These are phyloP conservation scores for Australoheros facetus DNA, from an alignment of 2,797 vertebrate species.

Conservation along the genomic window DNA sequence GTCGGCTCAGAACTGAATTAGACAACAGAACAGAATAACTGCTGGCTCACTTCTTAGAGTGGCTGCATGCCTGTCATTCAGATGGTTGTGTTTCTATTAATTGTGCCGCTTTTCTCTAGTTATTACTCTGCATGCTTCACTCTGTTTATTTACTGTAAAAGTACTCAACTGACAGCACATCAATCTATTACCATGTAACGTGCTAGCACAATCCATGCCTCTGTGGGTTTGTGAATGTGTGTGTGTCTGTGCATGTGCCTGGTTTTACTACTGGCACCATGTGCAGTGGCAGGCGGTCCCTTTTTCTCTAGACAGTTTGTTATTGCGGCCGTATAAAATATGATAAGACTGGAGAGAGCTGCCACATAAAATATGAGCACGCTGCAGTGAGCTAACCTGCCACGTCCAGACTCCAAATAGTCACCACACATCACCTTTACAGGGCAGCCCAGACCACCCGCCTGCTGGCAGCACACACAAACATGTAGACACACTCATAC, in stretches of 20 bases:
- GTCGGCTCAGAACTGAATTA: neutral
- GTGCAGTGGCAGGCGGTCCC: slow-evolving; percentile 67
- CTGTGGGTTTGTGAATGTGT: slow-evolving; percentile 1
- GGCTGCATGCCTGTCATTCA: slow-evolving; percentile 43
- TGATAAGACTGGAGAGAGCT: slow-evolving; percentile 78
- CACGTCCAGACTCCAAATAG: slow-evolving; percentile 76
- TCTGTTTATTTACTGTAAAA: slow-evolving; percentile 57
- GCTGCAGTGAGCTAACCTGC: slow-evolving; percentile 76
- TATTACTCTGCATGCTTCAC: slow-evolving; percentile 9
- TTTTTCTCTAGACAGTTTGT: slow-evolving; percentile 73
- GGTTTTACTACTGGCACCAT: slow-evolving; percentile 71
- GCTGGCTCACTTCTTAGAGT: slow-evolving; percentile 62
- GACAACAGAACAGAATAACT: neutral
- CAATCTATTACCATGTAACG: slow-evolving; percentile 4
- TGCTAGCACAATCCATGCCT: slow-evolving; percentile 25
- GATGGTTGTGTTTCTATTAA: slow-evolving; percentile 16
- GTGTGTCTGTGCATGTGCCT: slow-evolving; percentile 17
- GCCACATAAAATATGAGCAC: slow-evolving; percentile 77
- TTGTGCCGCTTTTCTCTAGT: slow-evolving; percentile 13
- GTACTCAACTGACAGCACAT: slow-evolving; percentile 22
- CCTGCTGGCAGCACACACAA: slow-evolving; percentile 51
- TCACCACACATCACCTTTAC: slow-evolving; percentile 80
- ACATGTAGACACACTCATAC: slow-evolving; percentile 9
- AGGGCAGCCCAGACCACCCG: slow-evolving; percentile 58
- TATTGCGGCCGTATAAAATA: slow-evolving; percentile 79